These are phyloP conservation scores for Pantelozetes paolii DNA, from an alignment of 2,888 invertebrate genomes.

Conservation along the genomic window DNA sequence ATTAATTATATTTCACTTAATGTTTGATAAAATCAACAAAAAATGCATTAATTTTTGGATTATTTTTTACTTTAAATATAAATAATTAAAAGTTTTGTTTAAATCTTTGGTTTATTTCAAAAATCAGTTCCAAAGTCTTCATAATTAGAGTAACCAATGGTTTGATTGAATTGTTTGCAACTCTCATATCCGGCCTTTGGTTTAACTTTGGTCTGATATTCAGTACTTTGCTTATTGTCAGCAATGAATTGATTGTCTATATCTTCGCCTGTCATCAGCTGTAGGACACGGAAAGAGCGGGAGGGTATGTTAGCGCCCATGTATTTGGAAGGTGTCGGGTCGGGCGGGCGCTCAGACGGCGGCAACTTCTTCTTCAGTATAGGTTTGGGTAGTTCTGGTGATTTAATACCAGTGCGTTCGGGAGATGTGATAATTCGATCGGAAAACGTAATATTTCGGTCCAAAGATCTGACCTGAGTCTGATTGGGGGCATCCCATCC, in stretches of 20 bases:
- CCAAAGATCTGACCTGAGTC: not conserved
- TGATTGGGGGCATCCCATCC: not conserved
- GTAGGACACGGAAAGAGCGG: constrained; percentile 71
- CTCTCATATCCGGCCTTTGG: not conserved
- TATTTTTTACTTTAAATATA: not conserved
- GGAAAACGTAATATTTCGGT: not conserved
- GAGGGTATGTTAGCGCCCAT: constrained; percentile 72
- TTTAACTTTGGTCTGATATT: not conserved
- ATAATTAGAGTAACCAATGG: constrained; percentile 1
- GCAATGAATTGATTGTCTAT: constrained; percentile 35
- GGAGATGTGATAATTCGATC: not conserved
- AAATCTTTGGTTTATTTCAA: not conserved
- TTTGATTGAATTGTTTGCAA: constrained; percentile 8
- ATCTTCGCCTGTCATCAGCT: constrained; percentile 64
- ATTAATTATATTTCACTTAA: not conserved
- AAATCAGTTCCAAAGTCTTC: constrained; percentile 30
- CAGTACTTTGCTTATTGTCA: not conserved
- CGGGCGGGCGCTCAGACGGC: constrained; percentile 45
- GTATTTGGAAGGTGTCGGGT: constrained; percentile 49
- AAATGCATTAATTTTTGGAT: not conserved
- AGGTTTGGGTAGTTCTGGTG: constrained; percentile 6
- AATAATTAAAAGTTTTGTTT: not conserved
- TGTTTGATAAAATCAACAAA: not conserved
- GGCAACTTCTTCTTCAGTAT: constrained; percentile 43
- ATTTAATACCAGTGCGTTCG: constrained; percentile 1